Evolutionary conservation across 2,888 invertebrate genomes (phyloP).

Genomic region (Elysia crispata): DNA sequence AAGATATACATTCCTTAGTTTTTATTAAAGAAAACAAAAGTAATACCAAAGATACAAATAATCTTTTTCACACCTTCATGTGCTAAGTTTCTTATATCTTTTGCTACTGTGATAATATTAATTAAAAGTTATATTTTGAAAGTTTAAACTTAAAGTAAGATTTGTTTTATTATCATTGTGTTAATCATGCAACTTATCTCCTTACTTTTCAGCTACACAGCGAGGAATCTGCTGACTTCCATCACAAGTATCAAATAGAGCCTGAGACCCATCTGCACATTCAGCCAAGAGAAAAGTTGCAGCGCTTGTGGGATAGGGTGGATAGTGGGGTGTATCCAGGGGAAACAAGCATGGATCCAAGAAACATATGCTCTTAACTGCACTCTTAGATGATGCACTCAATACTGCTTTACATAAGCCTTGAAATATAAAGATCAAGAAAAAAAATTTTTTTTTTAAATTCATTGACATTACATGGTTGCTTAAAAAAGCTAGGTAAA

Average conservation of each 20-base stretch:
- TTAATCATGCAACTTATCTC: neutral
- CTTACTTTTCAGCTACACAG: slow-evolving; percentile 49
- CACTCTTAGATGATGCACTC: slow-evolving; percentile 54
- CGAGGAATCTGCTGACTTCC: slow-evolving; percentile 50
- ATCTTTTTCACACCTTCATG: no score
- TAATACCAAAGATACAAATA: no score
- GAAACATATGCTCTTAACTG: slow-evolving; percentile 62
- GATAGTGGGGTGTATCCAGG: slow-evolving; percentile 57
- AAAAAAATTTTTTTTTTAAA: no score
- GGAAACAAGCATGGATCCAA: slow-evolving; percentile 66
- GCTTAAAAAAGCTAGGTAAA: no score
- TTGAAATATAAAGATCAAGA: slow-evolving; percentile 43
- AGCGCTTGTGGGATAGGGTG: slow-evolving; percentile 61
- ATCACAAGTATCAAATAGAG: slow-evolving; percentile 49
- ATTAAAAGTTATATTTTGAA: no score
- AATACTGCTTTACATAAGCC: slow-evolving; percentile 65
- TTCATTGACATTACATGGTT: no score
- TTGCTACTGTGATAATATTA: no score
- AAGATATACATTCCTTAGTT: no score
- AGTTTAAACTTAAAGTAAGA: no score
- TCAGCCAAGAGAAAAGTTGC: slow-evolving; percentile 61
- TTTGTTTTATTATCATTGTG: neutral
- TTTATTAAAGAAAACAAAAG: no score
- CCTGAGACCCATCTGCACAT: slow-evolving; percentile 62
- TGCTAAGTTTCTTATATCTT: no score